Evolutionary conservation across 1,140 invertebrate genomes (phyloP), one percentile per base, ranked within the genome.

Genomic region (Drosophila truncata): DNA sequence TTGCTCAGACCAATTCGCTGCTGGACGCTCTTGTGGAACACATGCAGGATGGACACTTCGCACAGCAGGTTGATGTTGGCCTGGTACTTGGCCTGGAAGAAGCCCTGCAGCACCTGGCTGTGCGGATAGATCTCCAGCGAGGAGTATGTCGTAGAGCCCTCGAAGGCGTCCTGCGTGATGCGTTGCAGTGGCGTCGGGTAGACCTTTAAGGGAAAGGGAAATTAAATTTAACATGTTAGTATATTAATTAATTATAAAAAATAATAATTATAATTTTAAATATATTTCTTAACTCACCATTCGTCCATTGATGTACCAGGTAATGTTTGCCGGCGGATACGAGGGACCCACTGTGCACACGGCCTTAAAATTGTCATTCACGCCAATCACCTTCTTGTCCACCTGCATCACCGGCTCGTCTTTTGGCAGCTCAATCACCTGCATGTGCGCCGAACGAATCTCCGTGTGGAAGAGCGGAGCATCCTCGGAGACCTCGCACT

Each of bases 401-500:
- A 93, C 85, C 62, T 92, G 91, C 85, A 93, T 84, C 11, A 76
- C 74, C 41, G 93, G 79, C 65, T 93, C 81, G 64, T 92, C 84
- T 46, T 93, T 80, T 63, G 92, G 92, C 67, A 93, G 57, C 74
- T 93, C 93, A 67, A 94, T 94, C 52, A 96, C 95, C 47, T 95
- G 94, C 94, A 96, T 94, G 80, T 95, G 94, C n/a, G 95, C 94
- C 14, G 94, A 91, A 61, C 95, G 94, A 50, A 96, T 95, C 57
- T 96, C 95, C 1, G 95, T 96, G 82, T 96, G 95, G 78, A 96
- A 96, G 20, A 95, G 93, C 1, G 96, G 96, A 1, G 95, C 95
- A 88, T 96, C 96, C 25, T 95, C 95, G 0, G 95, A 96, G 10
- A 96, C 95, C 92, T 96, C 95, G 71, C 96, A 96, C 87, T 95